Base-by-base conservation (phyloP, 2,888 invertebrate genomes). In the Ptycholaimellus sp. region DNA sequence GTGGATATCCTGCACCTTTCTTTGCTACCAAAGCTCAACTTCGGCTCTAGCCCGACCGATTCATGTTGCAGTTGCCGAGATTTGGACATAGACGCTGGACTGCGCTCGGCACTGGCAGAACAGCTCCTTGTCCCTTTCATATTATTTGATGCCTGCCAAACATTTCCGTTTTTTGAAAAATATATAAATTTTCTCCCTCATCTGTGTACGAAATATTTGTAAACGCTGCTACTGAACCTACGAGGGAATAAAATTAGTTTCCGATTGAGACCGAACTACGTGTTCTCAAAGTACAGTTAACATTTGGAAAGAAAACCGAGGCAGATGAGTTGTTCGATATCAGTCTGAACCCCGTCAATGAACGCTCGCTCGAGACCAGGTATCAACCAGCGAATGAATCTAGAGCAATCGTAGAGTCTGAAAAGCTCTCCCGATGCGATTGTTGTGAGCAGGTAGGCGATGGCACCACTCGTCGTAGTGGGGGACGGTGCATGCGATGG, bases 1-100 rank as follows among this genome's bases (percentile, higher is more conserved):
- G 63, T 96, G 90, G 66, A 96, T 96, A 38, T 81, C 79, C 59
- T 96, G 87, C n/a, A n/a, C n/a, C n/a, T n/a, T n/a, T n/a, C n/a
- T n/a, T n/a, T n/a, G n/a, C n/a, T n/a, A n/a, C n/a, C n/a, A n/a
- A n/a, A n/a, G n/a, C n/a, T n/a, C n/a, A n/a, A n/a, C n/a, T n/a
- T n/a, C n/a, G n/a, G n/a, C n/a, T n/a, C n/a, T n/a, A n/a, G n/a
- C n/a, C n/a, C n/a, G n/a, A n/a, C n/a, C 60, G 83, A n/a, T n/a
- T 83, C 59, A 85, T 85, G 64, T 96, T 96, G 61, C 90, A 93
- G 62, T 90, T 93, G 40, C 90, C n/a, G n/a, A 73, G 42, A 85
- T 85, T 64, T 96, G 93, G 23, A 96, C 90, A 59, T 93, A 93
- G 51, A 93, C 85, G 37, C 85, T 81, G 22, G 82, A 81, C 60